These are phyloP conservation scores for Condylura cristata DNA, from an alignment of 2,113 vertebrate genomes.

Conservation along the genomic window DNA sequence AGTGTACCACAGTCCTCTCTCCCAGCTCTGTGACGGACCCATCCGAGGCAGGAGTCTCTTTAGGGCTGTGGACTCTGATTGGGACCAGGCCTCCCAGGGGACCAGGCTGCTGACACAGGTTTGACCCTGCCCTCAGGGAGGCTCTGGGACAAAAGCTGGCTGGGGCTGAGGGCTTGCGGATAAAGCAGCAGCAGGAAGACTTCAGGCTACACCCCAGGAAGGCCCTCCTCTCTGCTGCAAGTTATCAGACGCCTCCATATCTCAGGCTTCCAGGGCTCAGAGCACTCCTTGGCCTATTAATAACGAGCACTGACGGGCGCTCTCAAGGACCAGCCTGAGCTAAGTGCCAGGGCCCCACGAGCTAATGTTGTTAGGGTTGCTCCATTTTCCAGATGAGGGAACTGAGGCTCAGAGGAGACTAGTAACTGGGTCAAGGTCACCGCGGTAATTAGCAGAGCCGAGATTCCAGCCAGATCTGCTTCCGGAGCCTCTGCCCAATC, in stretches of 20 bases:
- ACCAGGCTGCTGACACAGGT: rapidly evolving
- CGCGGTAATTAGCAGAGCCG: not conserved
- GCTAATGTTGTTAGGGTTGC: not conserved
- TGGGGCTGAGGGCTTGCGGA: not conserved
- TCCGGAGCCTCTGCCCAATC: not conserved
- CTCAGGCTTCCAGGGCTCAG: not conserved
- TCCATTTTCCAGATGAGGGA: not conserved
- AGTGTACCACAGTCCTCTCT: not conserved
- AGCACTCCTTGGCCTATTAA: not conserved
- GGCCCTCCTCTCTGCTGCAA: not conserved
- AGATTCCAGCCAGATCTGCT: not conserved
- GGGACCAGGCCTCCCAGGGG: not conserved
- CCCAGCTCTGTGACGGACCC: conserved; percentile 44
- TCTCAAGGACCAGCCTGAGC: not conserved
- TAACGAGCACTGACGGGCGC: not conserved
- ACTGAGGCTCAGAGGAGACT: not conserved
- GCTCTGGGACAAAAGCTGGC: not conserved
- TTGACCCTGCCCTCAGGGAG: not conserved
- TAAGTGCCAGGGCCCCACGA: not conserved
- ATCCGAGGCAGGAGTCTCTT: conserved; percentile 58
- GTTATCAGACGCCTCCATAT: not conserved
- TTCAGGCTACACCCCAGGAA: not conserved
- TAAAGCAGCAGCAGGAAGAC: not conserved
- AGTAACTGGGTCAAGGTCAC: not conserved
- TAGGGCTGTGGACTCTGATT: conserved; percentile 70